These are phyloP conservation scores for Nyctereutes procyonoides DNA, from an alignment of 2,113 vertebrate genomes.

Conservation along the genomic window DNA sequence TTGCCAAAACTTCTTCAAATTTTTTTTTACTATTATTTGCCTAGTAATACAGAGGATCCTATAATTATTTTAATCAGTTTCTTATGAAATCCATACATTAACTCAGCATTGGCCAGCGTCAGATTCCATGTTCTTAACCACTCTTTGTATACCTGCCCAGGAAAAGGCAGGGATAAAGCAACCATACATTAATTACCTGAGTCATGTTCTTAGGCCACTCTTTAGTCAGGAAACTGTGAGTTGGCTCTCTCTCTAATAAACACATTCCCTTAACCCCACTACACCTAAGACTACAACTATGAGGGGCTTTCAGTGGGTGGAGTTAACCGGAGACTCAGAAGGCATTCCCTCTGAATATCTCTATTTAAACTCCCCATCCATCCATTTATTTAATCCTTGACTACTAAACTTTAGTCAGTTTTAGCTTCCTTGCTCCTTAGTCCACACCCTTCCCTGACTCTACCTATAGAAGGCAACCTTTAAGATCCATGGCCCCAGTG, in stretches of 20 bases:
- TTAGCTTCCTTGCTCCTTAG: not conserved
- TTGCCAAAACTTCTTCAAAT: not conserved
- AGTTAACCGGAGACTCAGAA: not conserved
- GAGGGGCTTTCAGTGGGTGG: not conserved
- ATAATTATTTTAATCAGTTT: slow-evolving; percentile 1
- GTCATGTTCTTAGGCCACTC: not conserved
- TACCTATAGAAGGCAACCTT: not conserved
- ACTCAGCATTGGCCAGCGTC: not conserved
- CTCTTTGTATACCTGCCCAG: not conserved
- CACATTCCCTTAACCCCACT: not conserved
- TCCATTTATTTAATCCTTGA: not conserved
- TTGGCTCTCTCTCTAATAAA: not conserved
- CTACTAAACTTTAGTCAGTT: not conserved
- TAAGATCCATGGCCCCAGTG: not conserved
- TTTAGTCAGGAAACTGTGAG: not conserved
- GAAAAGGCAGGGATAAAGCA: not conserved
- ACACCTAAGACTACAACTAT: not conserved
- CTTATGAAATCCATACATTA: slow-evolving; percentile 15
- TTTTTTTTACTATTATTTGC: not conserved
- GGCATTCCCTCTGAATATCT: not conserved
- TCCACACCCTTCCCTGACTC: not conserved
- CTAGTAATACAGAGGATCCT: not conserved
- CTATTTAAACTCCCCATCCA: not conserved
- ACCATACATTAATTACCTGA: not conserved
- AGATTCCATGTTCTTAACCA: not conserved